Conservation (phyloP, 1,140 invertebrate genomes). For the Brevipalpus yothersi region DNA sequence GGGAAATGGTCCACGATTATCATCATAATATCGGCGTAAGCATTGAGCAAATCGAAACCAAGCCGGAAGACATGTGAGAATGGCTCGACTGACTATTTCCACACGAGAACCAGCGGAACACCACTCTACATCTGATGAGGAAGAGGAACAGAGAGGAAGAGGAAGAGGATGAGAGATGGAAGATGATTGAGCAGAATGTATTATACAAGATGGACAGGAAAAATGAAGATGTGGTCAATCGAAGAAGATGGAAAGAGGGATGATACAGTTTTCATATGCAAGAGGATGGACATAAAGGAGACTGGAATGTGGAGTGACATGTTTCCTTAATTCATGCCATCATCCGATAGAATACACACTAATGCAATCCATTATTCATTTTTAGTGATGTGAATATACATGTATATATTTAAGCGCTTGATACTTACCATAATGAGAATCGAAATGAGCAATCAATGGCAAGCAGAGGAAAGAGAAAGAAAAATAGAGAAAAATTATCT, state of each 20-base stretch:
- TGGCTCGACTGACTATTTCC: constrained; percentile 29
- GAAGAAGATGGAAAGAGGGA: neutral
- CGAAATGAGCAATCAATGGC: neutral
- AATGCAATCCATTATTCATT: too few relatives aligned
- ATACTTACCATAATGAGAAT: too few relatives aligned
- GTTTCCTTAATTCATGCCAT: too few relatives aligned
- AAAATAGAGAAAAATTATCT: neutral
- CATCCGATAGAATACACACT: too few relatives aligned
- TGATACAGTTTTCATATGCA: too few relatives aligned
- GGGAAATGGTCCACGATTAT: constrained; percentile 25
- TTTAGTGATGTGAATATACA: too few relatives aligned
- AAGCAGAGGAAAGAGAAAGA: neutral
- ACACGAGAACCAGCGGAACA: constrained; percentile 16
- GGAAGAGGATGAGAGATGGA: neutral
- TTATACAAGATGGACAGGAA: neutral
- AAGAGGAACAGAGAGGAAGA: too few relatives aligned
- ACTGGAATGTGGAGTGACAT: too few relatives aligned
- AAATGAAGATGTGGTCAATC: too few relatives aligned
- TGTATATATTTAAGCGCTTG: too few relatives aligned
- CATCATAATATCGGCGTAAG: constrained; percentile 55
- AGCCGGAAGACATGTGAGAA: constrained; percentile 73
- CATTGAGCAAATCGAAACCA: constrained; percentile 97
- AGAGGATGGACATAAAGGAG: too few relatives aligned
- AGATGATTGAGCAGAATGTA: neutral
- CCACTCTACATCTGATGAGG: constrained; percentile 17